These are phyloP conservation scores for Tragelaphus buxtoni DNA, from an alignment of 2,113 vertebrate species.

Conservation along the genomic window DNA sequence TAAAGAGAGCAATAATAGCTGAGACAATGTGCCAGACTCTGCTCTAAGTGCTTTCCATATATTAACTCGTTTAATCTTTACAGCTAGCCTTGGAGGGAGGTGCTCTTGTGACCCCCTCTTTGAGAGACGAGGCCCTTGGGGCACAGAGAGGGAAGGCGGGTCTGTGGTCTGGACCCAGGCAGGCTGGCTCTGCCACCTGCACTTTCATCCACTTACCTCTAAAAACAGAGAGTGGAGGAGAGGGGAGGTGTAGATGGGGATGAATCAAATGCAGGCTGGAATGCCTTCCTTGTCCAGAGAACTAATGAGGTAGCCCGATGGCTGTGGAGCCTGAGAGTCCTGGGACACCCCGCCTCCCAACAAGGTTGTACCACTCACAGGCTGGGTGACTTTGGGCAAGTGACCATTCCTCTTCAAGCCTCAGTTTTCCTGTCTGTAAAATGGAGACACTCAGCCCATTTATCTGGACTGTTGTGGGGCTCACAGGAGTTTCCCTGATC, in stretches of 20 bases:
- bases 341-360: neutral
- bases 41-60: neutral
- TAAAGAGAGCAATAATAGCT: neutral
- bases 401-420: neutral
- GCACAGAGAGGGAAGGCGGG: neutral
- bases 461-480: neutral
- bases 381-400: neutral
- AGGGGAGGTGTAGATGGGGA: neutral
- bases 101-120: neutral
- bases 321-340: neutral
- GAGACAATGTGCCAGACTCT: neutral
- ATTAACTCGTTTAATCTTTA: neutral
- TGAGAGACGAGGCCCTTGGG: neutral
- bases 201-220: neutral
- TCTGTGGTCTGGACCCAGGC: neutral
- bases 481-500: neutral
- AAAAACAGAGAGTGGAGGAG: neutral
- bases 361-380: neutral
- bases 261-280: neutral
- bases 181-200: neutral
- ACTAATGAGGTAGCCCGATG: neutral
- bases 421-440: neutral
- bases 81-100: neutral
- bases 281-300: neutral
- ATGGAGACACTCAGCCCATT: neutral